A percentile compares a stretch with the other conserved stretches of the same genome.
Conservation (phyloP, 2,888 invertebrate species). For the Pristionchus fissidentatus region DNA sequence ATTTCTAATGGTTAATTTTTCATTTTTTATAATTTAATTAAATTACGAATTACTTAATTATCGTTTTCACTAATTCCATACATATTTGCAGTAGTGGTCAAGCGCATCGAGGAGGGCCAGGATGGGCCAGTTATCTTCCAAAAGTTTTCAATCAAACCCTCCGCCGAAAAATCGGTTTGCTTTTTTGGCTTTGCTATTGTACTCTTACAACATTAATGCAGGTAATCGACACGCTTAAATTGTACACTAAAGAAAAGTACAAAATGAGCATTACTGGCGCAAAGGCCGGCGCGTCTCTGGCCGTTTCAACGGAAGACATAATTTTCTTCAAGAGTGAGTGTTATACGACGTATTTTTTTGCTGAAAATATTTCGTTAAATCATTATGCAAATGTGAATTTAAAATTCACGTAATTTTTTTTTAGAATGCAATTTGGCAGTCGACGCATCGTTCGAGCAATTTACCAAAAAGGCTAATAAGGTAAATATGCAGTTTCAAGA, state of each 20-base stretch:
- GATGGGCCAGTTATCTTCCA: not conserved
- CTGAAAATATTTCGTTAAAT: no score
- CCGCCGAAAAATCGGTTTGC: not conserved
- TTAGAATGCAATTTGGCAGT: no score
- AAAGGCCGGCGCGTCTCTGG: not conserved
- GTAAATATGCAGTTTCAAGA: no score
- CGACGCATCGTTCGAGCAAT: no score
- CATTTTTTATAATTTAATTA: not conserved
- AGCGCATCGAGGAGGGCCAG: not conserved
- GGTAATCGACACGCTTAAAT: not conserved
- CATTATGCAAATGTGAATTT: no score
- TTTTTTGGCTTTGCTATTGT: not conserved
- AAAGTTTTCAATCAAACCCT: not conserved
- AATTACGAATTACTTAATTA: no score
- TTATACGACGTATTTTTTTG: no score
- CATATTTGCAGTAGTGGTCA: not conserved
- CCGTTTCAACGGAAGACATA: not conserved
- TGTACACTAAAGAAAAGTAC: not conserved
- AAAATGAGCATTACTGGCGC: not conserved
- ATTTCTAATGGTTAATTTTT: not conserved
- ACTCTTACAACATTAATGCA: not conserved
- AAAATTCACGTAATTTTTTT: no score
- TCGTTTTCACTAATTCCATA: no score
- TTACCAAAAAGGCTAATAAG: no score
- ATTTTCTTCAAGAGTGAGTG: not conserved